Evolutionary conservation across 1,140 invertebrate species (phyloP).

Genomic region (Elymnias hypermnestra): DNA sequence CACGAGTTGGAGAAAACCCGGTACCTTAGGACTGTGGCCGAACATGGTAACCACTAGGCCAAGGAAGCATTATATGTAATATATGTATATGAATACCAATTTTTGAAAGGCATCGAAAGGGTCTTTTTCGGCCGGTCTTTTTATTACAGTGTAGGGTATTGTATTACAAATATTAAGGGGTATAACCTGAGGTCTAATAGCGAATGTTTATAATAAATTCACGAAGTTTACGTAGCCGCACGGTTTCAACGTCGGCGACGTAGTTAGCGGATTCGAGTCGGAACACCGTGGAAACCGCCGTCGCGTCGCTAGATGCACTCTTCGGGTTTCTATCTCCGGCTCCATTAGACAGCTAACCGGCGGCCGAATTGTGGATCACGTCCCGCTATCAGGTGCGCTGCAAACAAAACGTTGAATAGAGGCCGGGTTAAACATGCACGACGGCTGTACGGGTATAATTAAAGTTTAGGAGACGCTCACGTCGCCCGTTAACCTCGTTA

Average conservation of each 20-base stretch:
- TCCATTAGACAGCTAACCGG: conserved; percentile 53
- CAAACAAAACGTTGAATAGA: conserved; percentile 71
- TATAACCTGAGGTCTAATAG: conserved; percentile 30
- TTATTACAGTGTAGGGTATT: too few species aligned
- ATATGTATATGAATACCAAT: too few species aligned
- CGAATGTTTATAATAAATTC: conserved; percentile 48
- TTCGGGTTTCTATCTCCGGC: conserved; percentile 39
- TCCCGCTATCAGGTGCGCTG: conserved; percentile 64
- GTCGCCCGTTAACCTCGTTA: conserved; percentile 76
- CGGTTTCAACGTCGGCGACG: conserved; percentile 33
- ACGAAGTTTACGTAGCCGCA: conserved; percentile 38
- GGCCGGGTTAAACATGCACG: conserved; percentile 73
- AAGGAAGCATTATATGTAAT: too few species aligned
- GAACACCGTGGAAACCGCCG: conserved; percentile 25
- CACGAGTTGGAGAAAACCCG: too few species aligned
- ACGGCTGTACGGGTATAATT: conserved; percentile 73
- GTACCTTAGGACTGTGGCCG: too few species aligned
- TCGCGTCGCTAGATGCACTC: conserved; percentile 28
- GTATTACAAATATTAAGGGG: conserved; percentile 13
- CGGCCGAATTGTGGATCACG: conserved; percentile 49
- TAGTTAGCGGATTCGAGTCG: conserved; percentile 37
- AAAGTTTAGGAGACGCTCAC: conserved; percentile 75
- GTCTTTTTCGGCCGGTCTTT: too few species aligned
- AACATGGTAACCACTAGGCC: too few species aligned
- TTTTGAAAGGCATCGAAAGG: too few species aligned